A percentile compares a stretch with the other conserved stretches of the same genome.
Conservation (phyloP, 2,113 vertebrate species). For the Ptilonorhynchus violaceus region DNA sequence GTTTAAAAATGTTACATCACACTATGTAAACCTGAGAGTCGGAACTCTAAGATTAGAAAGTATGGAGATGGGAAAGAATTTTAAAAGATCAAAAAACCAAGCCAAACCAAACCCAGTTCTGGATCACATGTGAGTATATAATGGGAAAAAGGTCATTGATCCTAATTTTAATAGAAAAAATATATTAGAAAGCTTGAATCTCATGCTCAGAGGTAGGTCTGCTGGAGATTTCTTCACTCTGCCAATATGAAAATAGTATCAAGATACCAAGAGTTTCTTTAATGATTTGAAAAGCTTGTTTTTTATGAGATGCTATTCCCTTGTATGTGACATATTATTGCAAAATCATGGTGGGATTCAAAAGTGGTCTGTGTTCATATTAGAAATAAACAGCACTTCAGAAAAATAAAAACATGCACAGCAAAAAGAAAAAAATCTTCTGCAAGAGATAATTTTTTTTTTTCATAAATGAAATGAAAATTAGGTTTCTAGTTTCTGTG, state of each 20-base stretch:
- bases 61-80: conserved; percentile 1
- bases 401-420: conserved; percentile 4
- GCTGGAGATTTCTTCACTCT: background rate
- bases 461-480: background rate
- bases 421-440: background rate
- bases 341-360: background rate
- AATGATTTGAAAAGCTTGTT: background rate
- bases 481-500: conserved; percentile 17
- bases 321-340: background rate
- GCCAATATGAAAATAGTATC: background rate
- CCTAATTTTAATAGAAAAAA: conserved; percentile 43
- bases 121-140: background rate
- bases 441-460: background rate
- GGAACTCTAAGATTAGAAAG: background rate
- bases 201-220: background rate
- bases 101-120: background rate
- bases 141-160: conserved; percentile 17
- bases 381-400: background rate
- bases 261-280: background rate
- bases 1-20: background rate
- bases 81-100: background rate
- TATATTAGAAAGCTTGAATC: conserved; percentile 6
- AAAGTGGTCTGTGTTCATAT: background rate
- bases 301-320: background rate
- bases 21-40: background rate